These are phyloP conservation scores for Nomada fucata DNA, from an alignment of 2,888 invertebrate species.

Conservation along the genomic window DNA sequence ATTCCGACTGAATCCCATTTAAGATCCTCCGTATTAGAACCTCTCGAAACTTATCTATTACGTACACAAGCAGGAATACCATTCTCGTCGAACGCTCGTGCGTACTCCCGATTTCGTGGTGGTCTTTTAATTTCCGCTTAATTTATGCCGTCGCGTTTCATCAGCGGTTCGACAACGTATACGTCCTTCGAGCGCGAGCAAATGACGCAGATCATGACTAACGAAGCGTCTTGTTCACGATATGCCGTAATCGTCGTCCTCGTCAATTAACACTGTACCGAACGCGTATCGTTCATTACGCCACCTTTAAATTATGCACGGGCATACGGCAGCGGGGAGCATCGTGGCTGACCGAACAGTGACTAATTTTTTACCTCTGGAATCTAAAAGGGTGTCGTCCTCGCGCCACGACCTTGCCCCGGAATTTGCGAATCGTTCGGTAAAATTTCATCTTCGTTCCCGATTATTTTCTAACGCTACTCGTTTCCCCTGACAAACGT, in stretches of 20 bases:
- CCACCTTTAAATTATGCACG: constrained; percentile 70
- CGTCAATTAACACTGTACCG: constrained; percentile 75
- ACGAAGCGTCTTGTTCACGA: constrained; percentile 75
- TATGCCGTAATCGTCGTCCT: constrained; percentile 74
- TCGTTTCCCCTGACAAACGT: neutral
- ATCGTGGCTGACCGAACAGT: constrained; percentile 22
- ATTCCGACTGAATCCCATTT: too few relatives aligned
- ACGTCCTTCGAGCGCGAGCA: constrained; percentile 64
- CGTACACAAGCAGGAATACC: too few relatives aligned
- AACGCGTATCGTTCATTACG: constrained; percentile 66
- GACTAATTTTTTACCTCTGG: constrained; percentile 63
- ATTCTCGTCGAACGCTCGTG: too few relatives aligned
- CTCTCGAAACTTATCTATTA: too few relatives aligned
- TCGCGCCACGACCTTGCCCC: constrained; percentile 52
- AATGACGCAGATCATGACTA: constrained; percentile 76
- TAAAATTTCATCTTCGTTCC: neutral
- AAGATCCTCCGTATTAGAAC: too few relatives aligned
- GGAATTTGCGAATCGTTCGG: constrained; percentile 36
- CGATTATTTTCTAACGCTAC: neutral
- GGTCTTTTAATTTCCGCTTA: constrained; percentile 38
- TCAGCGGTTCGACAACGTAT: constrained; percentile 52
- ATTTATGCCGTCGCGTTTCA: constrained; percentile 50
- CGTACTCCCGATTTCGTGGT: constrained; percentile 5
- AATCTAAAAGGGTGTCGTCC: constrained; percentile 38
- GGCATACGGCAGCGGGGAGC: constrained; percentile 24